phyloP scores from a whole-genome alignment of 2,797 vertebrate species.

The Sebastes miniatus region DNA sequence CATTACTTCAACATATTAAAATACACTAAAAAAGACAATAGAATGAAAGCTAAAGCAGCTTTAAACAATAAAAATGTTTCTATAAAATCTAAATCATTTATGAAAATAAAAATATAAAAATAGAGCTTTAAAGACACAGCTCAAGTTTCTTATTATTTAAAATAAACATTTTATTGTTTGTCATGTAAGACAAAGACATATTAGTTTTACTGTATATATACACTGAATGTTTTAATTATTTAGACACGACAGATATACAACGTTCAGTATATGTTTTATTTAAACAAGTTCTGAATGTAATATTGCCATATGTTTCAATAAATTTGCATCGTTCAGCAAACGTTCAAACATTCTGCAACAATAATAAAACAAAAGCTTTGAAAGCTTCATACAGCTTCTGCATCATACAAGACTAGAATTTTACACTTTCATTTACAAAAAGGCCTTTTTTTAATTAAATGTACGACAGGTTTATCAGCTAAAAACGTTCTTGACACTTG shows the following conservation, averaged over 20 bases:
- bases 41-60: no score
- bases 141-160: background rate
- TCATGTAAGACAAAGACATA: background rate
- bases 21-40: no score
- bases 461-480: background rate
- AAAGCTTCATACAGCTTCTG: background rate
- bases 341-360: conserved; percentile 21
- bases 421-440: background rate
- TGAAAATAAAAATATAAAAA: background rate
- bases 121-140: no score
- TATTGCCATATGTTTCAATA: conserved; percentile 6
- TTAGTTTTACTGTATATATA: background rate
- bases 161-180: background rate
- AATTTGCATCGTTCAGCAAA: background rate
- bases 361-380: conserved; percentile 12
- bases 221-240: background rate
- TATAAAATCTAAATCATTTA: background rate
- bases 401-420: background rate
- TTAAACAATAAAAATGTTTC: background rate
- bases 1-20: no score
- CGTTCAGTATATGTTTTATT: conserved; percentile 39
- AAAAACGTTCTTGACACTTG: conserved; percentile 2
- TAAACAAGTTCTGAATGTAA: conserved; percentile 22
- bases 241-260: background rate
- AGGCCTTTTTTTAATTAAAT: background rate